Conservation (phyloP, 2,113 vertebrate genomes). For the Oreotragus oreotragus region DNA sequence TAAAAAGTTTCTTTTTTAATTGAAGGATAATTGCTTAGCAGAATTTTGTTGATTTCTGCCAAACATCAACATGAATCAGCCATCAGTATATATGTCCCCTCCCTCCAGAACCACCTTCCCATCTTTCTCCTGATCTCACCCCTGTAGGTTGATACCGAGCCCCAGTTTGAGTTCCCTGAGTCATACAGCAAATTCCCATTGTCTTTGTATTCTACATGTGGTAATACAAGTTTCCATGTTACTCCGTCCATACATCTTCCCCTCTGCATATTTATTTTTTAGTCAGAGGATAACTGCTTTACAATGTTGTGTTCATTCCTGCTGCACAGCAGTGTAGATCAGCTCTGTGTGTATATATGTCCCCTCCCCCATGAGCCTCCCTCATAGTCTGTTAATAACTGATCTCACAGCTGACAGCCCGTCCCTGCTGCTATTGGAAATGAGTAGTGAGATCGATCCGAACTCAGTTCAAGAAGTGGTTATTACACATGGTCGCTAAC, state of each 20-base stretch:
- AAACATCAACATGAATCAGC: neutral
- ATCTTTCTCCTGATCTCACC: neutral
- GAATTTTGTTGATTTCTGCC: neutral
- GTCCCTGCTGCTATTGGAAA: neutral
- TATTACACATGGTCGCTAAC: neutral
- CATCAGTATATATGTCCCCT: neutral
- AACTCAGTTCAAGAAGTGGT: neutral
- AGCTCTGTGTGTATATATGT: neutral
- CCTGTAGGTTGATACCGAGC: neutral
- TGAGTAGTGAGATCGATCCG: neutral
- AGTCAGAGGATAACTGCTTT: neutral
- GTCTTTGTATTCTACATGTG: neutral
- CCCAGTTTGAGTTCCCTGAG: neutral
- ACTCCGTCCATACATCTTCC: neutral
- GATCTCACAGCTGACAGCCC: neutral
- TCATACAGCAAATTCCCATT: neutral
- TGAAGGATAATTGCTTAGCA: neutral
- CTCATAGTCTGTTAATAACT: neutral
- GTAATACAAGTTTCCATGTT: neutral
- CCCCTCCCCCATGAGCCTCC: neutral
- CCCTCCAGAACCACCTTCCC: neutral
- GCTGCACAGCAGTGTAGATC: neutral
- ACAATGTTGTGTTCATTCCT: neutral
- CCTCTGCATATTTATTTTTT: neutral
- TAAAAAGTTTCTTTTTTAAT: neutral